A percentile compares a stretch with the other conserved stretches of the same genome.
phyloP scores from a whole-genome alignment of 2,113 vertebrate species.

The Chiloscyllium plagiosum region DNA sequence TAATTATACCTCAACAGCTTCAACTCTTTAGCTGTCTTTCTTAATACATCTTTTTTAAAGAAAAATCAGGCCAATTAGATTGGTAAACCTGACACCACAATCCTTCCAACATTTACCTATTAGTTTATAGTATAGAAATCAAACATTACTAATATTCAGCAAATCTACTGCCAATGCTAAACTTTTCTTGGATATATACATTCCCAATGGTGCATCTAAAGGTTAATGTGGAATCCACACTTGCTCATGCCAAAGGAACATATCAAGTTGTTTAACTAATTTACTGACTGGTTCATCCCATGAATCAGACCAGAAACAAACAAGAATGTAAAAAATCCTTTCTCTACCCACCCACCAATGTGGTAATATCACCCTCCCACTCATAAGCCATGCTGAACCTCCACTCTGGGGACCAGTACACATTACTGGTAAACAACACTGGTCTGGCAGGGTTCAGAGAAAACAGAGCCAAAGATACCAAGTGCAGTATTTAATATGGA shows the following conservation, averaged over 20 bases:
- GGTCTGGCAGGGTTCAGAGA: constrained; percentile 31
- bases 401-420: constrained; percentile 3
- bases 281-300: not conserved
- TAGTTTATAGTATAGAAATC: not conserved
- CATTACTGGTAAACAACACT: constrained; percentile 28
- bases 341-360: not conserved
- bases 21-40: not conserved
- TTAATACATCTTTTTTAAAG: not conserved
- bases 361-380: not conserved
- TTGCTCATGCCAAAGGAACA: constrained; percentile 1
- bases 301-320: constrained; percentile 8
- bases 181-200: not conserved
- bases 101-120: not conserved
- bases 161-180: not conserved
- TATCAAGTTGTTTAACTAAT: not conserved
- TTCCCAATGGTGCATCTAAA: not conserved
- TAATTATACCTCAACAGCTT: not conserved
- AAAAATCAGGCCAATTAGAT: not conserved
- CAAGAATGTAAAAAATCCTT: not conserved
- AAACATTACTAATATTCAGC: constrained; percentile 21
- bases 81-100: not conserved
- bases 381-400: constrained; percentile 19
- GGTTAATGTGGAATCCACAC: not conserved
- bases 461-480: constrained; percentile 33
- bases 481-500: constrained; percentile 33